A percentile compares a stretch with the other conserved stretches of the same genome.
phyloP scores from a whole-genome alignment of 1,140 invertebrate species.

The Lepidurus packardi region DNA sequence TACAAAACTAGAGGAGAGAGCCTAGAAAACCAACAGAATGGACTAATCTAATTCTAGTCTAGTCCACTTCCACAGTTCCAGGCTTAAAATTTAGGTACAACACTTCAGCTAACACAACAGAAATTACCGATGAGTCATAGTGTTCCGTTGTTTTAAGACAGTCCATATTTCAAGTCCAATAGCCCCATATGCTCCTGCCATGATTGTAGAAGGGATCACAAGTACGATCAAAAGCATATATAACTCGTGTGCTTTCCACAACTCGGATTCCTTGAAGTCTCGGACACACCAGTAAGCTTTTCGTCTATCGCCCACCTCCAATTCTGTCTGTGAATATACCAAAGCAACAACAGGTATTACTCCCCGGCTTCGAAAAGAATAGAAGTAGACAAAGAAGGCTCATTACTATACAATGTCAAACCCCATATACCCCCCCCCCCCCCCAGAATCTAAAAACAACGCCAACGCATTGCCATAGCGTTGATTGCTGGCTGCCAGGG shows the following conservation, averaged over 20 bases:
- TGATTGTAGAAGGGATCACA: constrained; percentile 56
- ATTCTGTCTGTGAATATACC: constrained; percentile 49
- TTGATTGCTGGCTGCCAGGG: not conserved
- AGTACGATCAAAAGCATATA: constrained; percentile 62
- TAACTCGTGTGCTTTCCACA: constrained; percentile 57
- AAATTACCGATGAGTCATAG: constrained; percentile 52
- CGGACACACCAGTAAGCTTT: constrained; percentile 58
- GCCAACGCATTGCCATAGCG: not conserved
- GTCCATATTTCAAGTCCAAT: constrained; percentile 63
- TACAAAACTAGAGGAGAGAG: not conserved
- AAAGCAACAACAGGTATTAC: not conserved
- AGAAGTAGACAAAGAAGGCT: no score
- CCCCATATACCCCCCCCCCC: no score
- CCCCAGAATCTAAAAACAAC: no score
- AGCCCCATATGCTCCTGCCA: constrained; percentile 58
- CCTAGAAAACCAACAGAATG: not conserved
- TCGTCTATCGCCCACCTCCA: constrained; percentile 49
- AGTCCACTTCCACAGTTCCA: no score
- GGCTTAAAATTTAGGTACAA: no score
- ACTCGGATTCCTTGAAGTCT: constrained; percentile 48
- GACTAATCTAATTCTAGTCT: no score
- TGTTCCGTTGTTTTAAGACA: constrained; percentile 51
- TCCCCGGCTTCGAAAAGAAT: no score
- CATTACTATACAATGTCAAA: no score
- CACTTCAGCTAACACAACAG: no score